Conservation (phyloP, 2,888 invertebrate genomes). For the Drosophila dives region DNA sequence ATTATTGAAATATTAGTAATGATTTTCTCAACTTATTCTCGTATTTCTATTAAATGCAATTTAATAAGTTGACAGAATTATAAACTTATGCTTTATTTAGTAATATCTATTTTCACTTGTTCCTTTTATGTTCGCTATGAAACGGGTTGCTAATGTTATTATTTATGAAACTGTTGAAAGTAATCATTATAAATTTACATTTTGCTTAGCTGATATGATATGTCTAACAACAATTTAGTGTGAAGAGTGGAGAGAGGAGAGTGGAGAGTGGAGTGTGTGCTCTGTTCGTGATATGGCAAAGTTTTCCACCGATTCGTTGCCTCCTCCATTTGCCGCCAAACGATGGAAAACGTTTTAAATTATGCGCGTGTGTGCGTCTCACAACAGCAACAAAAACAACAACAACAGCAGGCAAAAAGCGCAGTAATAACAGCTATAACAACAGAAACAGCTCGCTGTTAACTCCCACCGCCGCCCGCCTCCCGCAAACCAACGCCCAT, state of each 20-base stretch:
- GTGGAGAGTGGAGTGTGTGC: conserved; percentile 47
- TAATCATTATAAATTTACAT: background rate
- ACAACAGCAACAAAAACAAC: conserved; percentile 33
- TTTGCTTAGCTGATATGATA: background rate
- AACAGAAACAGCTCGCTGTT: conserved; percentile 43
- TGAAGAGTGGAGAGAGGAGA: conserved; percentile 28
- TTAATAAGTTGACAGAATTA: no score
- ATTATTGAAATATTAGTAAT: background rate
- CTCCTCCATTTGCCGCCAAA: conserved; percentile 20
- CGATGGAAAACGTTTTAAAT: conserved; percentile 70
- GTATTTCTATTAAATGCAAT: background rate
- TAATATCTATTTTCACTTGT: background rate
- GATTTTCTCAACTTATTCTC: background rate
- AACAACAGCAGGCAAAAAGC: conserved; percentile 35
- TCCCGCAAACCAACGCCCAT: background rate
- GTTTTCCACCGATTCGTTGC: conserved; percentile 20
- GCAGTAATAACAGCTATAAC: conserved; percentile 57
- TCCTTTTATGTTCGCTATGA: background rate
- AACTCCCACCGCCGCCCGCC: conserved; percentile 11
- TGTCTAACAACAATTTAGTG: conserved; percentile 7
- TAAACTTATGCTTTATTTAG: no score
- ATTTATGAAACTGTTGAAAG: background rate
- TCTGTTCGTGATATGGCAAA: conserved; percentile 41
- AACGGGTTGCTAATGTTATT: background rate
- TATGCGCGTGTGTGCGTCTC: conserved; percentile 64